These are phyloP conservation scores for Pseudocheirus occidentalis DNA, from an alignment of 2,797 vertebrate genomes.

Conservation along the genomic window DNA sequence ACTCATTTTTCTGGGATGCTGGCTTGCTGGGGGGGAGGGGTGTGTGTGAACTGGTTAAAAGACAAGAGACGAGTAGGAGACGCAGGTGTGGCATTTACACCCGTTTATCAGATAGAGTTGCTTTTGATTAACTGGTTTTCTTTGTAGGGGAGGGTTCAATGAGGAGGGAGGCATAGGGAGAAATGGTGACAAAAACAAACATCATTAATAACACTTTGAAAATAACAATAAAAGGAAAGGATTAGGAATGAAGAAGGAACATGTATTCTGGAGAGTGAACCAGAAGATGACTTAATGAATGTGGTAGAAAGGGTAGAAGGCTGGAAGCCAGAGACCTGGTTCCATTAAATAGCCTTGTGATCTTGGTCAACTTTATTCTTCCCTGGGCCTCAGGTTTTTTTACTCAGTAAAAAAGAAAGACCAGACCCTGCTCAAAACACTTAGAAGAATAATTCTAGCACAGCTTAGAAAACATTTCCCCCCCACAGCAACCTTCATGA, in stretches of 20 bases:
- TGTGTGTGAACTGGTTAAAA: background rate
- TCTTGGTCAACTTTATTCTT: background rate
- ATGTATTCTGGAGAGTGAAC: conserved; percentile 20
- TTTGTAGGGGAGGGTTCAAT: background rate
- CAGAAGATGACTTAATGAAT: background rate
- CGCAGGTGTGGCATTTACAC: background rate
- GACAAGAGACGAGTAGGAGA: background rate
- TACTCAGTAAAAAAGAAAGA: background rate
- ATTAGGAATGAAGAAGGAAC: conserved; percentile 6
- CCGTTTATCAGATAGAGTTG: background rate
- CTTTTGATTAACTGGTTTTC: background rate
- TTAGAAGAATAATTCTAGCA: background rate
- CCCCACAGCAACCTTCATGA: background rate
- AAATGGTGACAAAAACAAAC: background rate
- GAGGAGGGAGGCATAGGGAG: background rate
- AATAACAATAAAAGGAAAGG: background rate
- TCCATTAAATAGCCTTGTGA: background rate
- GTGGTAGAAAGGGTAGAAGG: background rate
- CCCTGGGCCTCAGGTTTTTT: background rate
- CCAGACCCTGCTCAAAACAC: background rate
- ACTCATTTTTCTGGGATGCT: background rate
- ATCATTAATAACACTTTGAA: background rate
- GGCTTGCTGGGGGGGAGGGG: background rate
- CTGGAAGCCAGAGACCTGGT: background rate
- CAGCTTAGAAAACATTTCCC: background rate